Base-by-base conservation (phyloP, 2,797 vertebrate species). In the Danionella dracula region DNA sequence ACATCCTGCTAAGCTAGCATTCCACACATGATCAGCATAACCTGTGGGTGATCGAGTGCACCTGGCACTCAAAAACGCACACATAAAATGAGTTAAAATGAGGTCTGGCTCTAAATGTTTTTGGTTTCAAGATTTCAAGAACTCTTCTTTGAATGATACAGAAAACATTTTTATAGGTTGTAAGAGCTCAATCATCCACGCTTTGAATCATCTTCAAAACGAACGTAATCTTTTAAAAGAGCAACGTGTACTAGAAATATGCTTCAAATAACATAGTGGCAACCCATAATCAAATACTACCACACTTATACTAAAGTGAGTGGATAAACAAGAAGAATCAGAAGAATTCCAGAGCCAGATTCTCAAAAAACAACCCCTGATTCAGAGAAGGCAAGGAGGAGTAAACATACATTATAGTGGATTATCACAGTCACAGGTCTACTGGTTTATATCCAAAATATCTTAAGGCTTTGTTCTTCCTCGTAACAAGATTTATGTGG, bases 1-100 rank as follows among this genome's bases (percentile, higher is more conserved):
- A 85, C 76, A 85, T 87, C 84, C 86, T 86, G 86, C 85, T 86
- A 82, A 78, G 79, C 78, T 76, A 74, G 70, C 74, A 80, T 77
- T 87, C 83, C 77, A 79, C 71, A 76, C 81, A 84, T 81, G 76
- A 78, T 70, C 60, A 74, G 75, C 81, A 83, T 65, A 55, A 78
- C 82, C 73, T 72, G 66, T 40, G 55, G 65, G 48, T 54, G 65
- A 57, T 49, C 20, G 34, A 70, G 41, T 19, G 20, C 45, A 49
- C 31, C 68, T 62, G 17, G 65, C 70, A 4, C 49, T 48, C 31
- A 63, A 59, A 54, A n/a, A n/a, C n/a, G n/a, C n/a, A n/a, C n/a
- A n/a, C n/a, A n/a, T n/a, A n/a, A n/a, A n/a, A n/a, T n/a, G n/a
- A n/a, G n/a, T 40, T 8, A 42, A 12, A 1, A 41, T 8, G 63